Conservation (phyloP, 2,888 invertebrate genomes). For the Lycophotia porphyrea region DNA sequence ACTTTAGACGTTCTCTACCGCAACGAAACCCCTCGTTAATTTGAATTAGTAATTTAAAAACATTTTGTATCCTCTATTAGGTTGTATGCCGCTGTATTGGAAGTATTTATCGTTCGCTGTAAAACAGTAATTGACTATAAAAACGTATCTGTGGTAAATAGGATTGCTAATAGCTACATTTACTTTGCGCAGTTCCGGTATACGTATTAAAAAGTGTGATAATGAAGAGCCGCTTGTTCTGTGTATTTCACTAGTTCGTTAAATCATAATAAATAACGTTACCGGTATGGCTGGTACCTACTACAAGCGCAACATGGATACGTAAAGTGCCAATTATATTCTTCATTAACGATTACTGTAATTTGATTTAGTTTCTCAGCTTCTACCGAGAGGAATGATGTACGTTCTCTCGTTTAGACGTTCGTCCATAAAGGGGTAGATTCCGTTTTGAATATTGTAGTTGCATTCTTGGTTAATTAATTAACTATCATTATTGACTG, state of each 20-base stretch:
- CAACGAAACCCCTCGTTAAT: conserved; percentile 60
- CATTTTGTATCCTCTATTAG: conserved; percentile 67
- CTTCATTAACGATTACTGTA: conserved; percentile 35
- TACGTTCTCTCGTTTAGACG: conserved; percentile 4
- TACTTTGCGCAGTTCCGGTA: conserved; percentile 63
- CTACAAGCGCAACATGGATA: conserved; percentile 37
- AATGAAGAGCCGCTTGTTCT: conserved; percentile 57
- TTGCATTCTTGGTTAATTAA: not conserved
- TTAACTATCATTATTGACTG: not conserved
- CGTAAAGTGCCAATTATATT: conserved; percentile 51
- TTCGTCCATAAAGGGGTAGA: not conserved
- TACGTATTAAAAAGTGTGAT: conserved; percentile 61
- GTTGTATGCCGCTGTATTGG: conserved; percentile 60
- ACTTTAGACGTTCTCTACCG: conserved; percentile 62
- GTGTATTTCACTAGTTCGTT: conserved; percentile 51
- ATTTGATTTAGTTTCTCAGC: conserved; percentile 37
- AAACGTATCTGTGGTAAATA: conserved; percentile 67
- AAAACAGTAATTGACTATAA: conserved; percentile 67
- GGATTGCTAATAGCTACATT: conserved; percentile 66
- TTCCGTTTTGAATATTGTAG: not conserved
- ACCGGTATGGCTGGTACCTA: conserved; percentile 30
- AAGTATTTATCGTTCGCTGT: conserved; percentile 66
- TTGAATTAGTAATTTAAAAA: conserved; percentile 67
- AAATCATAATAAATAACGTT: conserved; percentile 50
- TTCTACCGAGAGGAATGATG: conserved; percentile 13